Evolutionary conservation across 2,113 vertebrate species (phyloP).

Genomic region (Chaetorhynchus papuensis): DNA sequence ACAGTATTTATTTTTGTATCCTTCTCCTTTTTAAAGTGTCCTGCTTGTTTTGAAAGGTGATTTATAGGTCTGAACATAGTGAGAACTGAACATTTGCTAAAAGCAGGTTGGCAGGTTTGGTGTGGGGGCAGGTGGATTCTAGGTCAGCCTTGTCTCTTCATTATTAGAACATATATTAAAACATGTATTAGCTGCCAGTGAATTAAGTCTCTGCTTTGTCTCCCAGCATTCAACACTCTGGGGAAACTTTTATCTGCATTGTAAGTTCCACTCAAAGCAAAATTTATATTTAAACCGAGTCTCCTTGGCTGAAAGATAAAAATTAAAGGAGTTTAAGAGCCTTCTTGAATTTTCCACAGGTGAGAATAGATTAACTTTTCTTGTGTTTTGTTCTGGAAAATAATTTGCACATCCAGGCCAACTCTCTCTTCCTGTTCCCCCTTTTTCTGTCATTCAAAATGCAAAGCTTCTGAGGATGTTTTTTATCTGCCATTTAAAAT

Average conservation of each 20-base stretch:
- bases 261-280: background rate
- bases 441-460: background rate
- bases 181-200: background rate
- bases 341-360: background rate
- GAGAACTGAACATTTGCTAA: background rate
- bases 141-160: background rate
- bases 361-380: background rate
- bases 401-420: background rate
- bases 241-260: background rate
- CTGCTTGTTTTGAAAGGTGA: background rate
- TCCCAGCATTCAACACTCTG: background rate
- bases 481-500: slow-evolving; percentile 24
- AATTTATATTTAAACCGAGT: background rate
- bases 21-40: background rate
- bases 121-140: background rate
- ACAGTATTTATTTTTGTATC: background rate
- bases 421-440: background rate
- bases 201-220: background rate
- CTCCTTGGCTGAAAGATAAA: background rate
- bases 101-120: background rate
- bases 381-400: slow-evolving; percentile 3
- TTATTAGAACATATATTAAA: background rate
- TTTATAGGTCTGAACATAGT: background rate
- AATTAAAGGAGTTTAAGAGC: background rate
- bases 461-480: background rate